A percentile compares a stretch with the other conserved stretches of the same genome.
phyloP scores from a whole-genome alignment of 2,113 vertebrate genomes.

The Poecilia latipinna region DNA sequence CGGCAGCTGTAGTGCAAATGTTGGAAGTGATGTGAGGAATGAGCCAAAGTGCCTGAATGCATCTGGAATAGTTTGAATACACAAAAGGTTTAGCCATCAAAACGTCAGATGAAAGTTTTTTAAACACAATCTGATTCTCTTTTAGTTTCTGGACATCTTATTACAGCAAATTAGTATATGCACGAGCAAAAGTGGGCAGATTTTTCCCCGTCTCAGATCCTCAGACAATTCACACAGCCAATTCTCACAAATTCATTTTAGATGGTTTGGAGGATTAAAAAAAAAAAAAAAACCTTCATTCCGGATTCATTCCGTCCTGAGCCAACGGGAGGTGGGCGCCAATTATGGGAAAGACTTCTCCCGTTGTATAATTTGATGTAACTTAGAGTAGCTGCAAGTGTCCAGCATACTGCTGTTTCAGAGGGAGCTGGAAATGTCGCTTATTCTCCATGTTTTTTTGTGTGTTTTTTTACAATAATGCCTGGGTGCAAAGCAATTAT shows the following conservation, averaged over 20 bases:
- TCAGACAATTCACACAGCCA: neutral
- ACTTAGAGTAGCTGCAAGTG: neutral
- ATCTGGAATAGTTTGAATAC: too few species aligned
- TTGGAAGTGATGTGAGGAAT: too few species aligned
- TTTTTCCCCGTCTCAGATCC: neutral
- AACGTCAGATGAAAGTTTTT: neutral
- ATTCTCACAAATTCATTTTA: neutral
- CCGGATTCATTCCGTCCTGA: neutral
- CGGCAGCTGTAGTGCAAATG: too few species aligned
- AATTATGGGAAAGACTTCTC: neutral
- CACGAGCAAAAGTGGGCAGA: neutral
- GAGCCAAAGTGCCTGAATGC: too few species aligned
- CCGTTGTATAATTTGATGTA: neutral
- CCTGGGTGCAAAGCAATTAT: neutral
- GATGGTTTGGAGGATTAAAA: neutral
- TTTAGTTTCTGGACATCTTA: neutral
- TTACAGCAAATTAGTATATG: neutral
- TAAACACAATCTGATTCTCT: neutral
- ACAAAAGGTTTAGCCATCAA: too few species aligned
- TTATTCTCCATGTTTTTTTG: neutral
- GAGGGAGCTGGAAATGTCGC: neutral
- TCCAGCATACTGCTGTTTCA: neutral
- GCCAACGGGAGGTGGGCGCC: constrained; percentile 5
- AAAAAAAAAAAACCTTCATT: neutral
- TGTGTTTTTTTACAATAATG: neutral